phyloP scores from a whole-genome alignment of 2,113 vertebrate genomes.

The Saimiri boliviensis region DNA sequence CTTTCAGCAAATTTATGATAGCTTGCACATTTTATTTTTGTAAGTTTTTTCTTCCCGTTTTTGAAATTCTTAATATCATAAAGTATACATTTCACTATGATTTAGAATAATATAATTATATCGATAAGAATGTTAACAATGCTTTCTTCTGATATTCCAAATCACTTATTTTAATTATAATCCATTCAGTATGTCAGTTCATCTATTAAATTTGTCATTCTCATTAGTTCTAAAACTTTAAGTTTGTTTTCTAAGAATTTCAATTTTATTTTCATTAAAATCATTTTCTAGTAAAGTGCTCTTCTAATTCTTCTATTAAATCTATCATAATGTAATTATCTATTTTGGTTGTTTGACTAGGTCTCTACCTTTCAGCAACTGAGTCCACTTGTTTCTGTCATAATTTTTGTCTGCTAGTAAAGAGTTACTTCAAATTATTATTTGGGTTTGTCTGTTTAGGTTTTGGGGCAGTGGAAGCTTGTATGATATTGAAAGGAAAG shows the following conservation, averaged over 20 bases:
- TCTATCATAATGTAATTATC: neutral
- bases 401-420: too few relatives aligned
- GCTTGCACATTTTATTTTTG: neutral
- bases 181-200: neutral
- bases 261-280: neutral
- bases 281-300: neutral
- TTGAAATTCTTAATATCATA: neutral
- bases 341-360: neutral
- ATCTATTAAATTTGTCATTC: neutral
- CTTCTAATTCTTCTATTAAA: neutral
- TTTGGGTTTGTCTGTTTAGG: neutral
- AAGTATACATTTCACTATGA: neutral
- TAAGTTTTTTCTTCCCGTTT: neutral
- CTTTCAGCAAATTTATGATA: neutral
- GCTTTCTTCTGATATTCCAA: neutral
- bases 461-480: neutral
- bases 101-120: neutral
- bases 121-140: neutral
- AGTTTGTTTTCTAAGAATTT: neutral
- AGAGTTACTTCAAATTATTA: neutral
- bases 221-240: neutral
- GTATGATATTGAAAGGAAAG: neutral
- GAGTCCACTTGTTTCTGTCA: neutral
- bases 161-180: neutral
- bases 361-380: neutral